Conservation (phyloP, 2,797 vertebrate genomes). For the Kryptolebias ocellatus region DNA sequence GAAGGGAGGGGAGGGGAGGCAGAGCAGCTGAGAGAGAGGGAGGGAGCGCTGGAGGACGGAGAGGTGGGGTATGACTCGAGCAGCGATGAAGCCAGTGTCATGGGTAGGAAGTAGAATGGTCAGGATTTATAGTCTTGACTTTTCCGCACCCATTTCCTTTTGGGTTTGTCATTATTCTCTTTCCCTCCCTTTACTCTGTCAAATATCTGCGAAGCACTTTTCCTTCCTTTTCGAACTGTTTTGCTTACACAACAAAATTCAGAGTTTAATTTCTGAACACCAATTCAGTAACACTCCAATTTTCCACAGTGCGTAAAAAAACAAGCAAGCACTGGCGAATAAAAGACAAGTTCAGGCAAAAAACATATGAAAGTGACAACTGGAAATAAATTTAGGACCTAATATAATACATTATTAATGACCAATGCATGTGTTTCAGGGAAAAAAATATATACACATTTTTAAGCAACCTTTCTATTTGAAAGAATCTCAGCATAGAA, state of each 20-base stretch:
- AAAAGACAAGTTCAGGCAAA: too few species aligned
- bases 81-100: constrained; percentile 52
- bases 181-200: constrained; percentile 10
- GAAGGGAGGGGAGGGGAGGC: constrained; percentile 72
- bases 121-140: constrained; percentile 51
- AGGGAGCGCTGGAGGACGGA: constrained; percentile 42
- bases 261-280: constrained; percentile 3
- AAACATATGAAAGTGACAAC: too few species aligned
- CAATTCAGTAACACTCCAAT: not conserved
- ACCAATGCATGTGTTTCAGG: too few species aligned
- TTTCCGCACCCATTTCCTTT: constrained; percentile 30
- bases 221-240: not conserved
- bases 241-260: not conserved
- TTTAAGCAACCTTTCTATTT: too few species aligned
- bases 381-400: too few species aligned
- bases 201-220: not conserved
- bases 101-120: constrained; percentile 43
- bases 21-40: constrained; percentile 72
- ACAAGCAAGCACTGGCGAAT: not conserved
- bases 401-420: too few species aligned
- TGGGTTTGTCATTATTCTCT: constrained; percentile 24
- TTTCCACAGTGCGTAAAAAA: not conserved
- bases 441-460: too few species aligned
- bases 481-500: too few species aligned
- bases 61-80: constrained; percentile 56